These are phyloP conservation scores for Mastomys coucha DNA, from an alignment of 2,113 vertebrate genomes.

Conservation along the genomic window DNA sequence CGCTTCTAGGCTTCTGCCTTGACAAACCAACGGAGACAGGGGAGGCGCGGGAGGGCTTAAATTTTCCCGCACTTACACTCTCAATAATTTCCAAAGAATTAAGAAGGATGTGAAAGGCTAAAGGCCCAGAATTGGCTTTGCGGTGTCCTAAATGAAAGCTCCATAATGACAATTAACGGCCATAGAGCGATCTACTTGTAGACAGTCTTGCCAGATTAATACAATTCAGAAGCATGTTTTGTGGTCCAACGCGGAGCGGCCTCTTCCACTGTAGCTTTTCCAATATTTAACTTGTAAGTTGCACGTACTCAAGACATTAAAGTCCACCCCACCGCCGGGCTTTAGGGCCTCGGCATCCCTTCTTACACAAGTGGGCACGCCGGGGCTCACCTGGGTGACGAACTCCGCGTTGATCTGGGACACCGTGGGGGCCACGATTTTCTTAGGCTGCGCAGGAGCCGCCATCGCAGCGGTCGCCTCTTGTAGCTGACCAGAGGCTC, in stretches of 20 bases:
- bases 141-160: neutral
- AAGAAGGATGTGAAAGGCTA: neutral
- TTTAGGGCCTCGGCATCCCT: neutral
- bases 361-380: neutral
- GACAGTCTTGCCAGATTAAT: neutral
- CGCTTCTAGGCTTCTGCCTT: neutral
- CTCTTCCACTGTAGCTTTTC: neutral
- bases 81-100: neutral
- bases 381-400: constrained; percentile 94
- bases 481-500: neutral
- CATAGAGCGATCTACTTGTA: neutral
- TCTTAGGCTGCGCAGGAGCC: constrained; percentile 90
- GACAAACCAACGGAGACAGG: neutral
- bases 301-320: neutral
- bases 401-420: constrained; percentile 98
- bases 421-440: constrained; percentile 96
- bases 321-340: neutral
- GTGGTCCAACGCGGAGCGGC: neutral
- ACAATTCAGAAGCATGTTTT: neutral
- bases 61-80: neutral
- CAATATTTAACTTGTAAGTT: neutral
- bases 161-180: neutral
- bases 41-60: neutral
- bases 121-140: neutral
- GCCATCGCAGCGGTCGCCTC: constrained; percentile 52